These are phyloP conservation scores for Phyllostomus discolor DNA, from an alignment of 2,113 vertebrate genomes.

Conservation along the genomic window DNA sequence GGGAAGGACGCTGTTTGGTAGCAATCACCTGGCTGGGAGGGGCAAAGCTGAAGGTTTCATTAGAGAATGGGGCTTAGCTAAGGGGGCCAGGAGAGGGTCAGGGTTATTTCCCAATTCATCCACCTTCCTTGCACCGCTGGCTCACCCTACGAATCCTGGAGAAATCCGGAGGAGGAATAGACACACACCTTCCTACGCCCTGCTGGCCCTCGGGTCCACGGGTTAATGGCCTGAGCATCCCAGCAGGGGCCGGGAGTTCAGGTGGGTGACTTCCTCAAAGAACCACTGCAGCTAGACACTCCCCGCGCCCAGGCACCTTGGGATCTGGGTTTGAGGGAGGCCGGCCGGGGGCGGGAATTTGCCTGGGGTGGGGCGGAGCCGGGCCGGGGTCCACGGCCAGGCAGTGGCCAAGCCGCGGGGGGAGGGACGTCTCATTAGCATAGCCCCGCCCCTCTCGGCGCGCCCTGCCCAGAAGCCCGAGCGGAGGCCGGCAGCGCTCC, in stretches of 20 bases:
- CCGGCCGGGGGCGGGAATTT: neutral
- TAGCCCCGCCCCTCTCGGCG: conserved; percentile 44
- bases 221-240: neutral
- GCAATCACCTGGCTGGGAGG: neutral
- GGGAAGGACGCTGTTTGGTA: neutral
- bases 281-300: neutral
- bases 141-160: neutral
- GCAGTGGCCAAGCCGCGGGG: neutral
- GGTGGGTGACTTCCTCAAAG: neutral
- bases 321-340: neutral
- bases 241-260: neutral
- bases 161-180: neutral
- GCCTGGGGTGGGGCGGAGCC: neutral
- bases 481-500: neutral
- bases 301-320: neutral
- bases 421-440: neutral
- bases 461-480: neutral
- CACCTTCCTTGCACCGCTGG: neutral
- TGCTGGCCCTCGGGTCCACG: neutral
- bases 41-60: neutral
- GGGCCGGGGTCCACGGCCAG: neutral
- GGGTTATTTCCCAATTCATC: neutral
- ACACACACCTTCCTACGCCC: neutral
- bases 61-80: neutral
- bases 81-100: neutral